Base-by-base conservation (phyloP, 1,140 invertebrate species). In the Eciton burchellii region DNA sequence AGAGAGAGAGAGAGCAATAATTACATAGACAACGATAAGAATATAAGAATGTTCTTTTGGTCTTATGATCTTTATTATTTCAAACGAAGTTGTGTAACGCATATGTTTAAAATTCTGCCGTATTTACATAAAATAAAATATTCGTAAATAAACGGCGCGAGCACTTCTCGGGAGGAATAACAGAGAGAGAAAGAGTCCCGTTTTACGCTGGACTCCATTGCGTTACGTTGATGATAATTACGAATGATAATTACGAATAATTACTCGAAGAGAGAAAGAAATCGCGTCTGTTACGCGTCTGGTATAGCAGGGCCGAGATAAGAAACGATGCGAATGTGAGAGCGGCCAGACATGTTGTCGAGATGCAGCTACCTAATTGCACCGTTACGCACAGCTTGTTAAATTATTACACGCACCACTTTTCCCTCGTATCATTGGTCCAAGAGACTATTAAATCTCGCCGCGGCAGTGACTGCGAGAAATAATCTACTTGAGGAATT, bases 291-390 rank as follows among this genome's bases (percentile, higher is more conserved):
- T 71, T 41, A 43, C 52, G 11, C 21, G 86, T 88, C 86, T 88
- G 83, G 65, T 74, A 76, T 79, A 41, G 59, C 24, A 82, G 82
- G 72, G 54, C 21, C 71, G 43, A 72, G 86, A 88, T 85, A 73
- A 88, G 52, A 88, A 81, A 87, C 87, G 76, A 88, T 87, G 72
- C 49, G 60, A 74, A 62, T 65, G 56, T 35, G 57, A 83, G 81
- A 68, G 83, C 62, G 52, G 72, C 62, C 81, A 60, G 84, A 81
- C 77, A 43, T 47, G 68, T 68, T 82, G 77, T 83, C 71, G 56
- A 83, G 56, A 85, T 26, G 79, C 49, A 26, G 63, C 73, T 54
- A 85, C 70, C 57, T 82, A 87, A 88, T 87, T 83, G 79, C 86
- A 63, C 41, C 72, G 76, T 82, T 77, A 84, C 83, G 56, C 83